Evolutionary conservation across 1,140 invertebrate genomes (phyloP), one percentile per base, ranked within the genome.

Genomic region (Drosophila lini): DNA sequence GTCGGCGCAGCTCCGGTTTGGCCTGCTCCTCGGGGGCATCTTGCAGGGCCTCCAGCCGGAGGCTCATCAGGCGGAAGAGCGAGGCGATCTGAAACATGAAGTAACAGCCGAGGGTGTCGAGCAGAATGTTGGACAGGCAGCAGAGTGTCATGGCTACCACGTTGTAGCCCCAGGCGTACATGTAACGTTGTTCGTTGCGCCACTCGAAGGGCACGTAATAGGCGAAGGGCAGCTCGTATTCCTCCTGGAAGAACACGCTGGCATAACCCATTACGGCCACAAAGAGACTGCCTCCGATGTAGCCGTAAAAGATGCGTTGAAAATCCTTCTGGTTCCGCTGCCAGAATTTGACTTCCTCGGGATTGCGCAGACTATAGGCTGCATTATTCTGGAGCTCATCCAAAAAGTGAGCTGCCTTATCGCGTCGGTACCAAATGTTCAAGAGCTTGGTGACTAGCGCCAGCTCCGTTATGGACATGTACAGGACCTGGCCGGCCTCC

Each of bases 131-230:
- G 11, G 80, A 63, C 5, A 83, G 8, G 10, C 69, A 86, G 34
- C 80, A 88, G n/a, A 91, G 45, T 3, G 71, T 77, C 85, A 91
- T 80, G 31, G 82, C 83, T 11, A 79, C 8, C 19, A 80, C 73
- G 47, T 90, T 81, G 53, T 88, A 91, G 56, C 53, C 44, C 77
- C 84, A 91, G 56, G 86, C 85, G 31, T 79, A 81, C 47, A 78
- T 71, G 31, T 82, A 91, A 0, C 79, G 58, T 2, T 61, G 36
- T 2, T 56, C 50, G 19, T 69, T 80, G 8, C 60, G 76, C 85
- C 82, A 91, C 31, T 91, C 90, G 15, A 91, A 91, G 6, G 90
- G 90, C 53, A 91, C 78, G 16, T 88, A 91, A 52, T 77, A 90
- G 11, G 69, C 45, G 22, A 90, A 91, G 10, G 90, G 90, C 47